Evolutionary conservation across 92 coral and sea anemone species (phyloP).

Genomic region (Phenganax subtilis): DNA sequence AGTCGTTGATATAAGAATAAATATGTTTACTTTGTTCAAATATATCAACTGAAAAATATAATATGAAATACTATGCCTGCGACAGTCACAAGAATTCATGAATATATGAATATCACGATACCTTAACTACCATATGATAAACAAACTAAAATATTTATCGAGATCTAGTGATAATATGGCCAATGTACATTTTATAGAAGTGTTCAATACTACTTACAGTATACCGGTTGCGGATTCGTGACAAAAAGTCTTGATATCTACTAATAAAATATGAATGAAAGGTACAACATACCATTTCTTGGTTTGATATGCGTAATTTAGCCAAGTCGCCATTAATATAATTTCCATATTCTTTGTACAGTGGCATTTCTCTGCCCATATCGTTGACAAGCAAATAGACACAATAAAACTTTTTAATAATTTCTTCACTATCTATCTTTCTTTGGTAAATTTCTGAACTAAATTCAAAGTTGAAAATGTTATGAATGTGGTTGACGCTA

Average conservation of each 20-base stretch:
- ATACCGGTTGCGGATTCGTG: background rate
- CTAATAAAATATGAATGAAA: background rate
- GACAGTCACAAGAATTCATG: too few species aligned
- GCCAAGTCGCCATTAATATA: constrained; percentile 6
- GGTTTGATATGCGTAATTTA: constrained; percentile 17
- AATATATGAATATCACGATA: background rate
- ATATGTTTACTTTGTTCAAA: too few species aligned
- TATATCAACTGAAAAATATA: background rate
- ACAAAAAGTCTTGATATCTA: background rate
- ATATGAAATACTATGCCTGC: background rate
- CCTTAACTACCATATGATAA: background rate
- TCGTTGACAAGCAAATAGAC: too few species aligned
- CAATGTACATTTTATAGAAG: background rate
- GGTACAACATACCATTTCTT: constrained; percentile 12
- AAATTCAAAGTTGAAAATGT: too few species aligned
- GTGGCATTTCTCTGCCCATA: constrained; percentile 20
- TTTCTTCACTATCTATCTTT: too few species aligned
- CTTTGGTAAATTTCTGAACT: too few species aligned
- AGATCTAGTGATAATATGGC: background rate
- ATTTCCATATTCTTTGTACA: constrained; percentile 3
- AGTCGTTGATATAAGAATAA: too few species aligned
- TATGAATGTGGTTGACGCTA: background rate
- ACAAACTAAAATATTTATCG: background rate
- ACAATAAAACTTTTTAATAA: too few species aligned
- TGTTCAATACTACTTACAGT: background rate